Conservation (phyloP, 1,140 invertebrate species). For the Nephila pilipes region DNA sequence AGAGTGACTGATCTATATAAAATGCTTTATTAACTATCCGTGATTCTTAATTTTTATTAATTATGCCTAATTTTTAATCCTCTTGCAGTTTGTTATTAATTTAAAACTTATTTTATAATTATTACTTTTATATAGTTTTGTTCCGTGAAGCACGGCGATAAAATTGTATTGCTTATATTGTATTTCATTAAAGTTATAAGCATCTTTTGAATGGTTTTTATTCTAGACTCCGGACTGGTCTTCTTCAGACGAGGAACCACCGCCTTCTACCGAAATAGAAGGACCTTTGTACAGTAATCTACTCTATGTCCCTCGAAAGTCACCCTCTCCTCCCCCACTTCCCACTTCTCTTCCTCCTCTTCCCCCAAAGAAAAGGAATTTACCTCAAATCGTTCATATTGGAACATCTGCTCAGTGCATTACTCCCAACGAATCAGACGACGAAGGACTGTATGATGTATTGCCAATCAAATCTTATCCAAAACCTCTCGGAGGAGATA, state of each 20-base stretch:
- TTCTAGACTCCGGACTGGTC: slow-evolving; percentile 1
- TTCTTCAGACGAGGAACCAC: slow-evolving; percentile 11
- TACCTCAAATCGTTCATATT: background rate
- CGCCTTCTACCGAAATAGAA: background rate
- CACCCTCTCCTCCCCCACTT: slow-evolving; percentile 67
- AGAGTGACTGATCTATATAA: no score
- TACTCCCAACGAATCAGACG: background rate
- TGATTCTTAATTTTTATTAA: no score
- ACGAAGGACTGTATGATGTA: slow-evolving; percentile 45
- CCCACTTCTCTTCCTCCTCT: slow-evolving; percentile 57
- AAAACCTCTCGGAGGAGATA: background rate
- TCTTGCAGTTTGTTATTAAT: no score
- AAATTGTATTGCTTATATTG: no score
- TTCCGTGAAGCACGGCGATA: no score
- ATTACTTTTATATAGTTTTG: no score
- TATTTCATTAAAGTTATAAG: no score
- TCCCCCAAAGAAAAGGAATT: slow-evolving; percentile 25
- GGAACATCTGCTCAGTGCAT: background rate
- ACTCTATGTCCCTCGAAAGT: slow-evolving; percentile 65
- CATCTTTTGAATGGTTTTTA: background rate
- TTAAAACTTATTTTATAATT: no score
- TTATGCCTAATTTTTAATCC: no score
- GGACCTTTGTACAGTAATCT: slow-evolving; percentile 71
- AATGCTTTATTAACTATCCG: no score
- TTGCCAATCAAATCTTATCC: background rate